Evolutionary conservation across 2,113 vertebrate species (phyloP).

Genomic region (Cygnus buccinator): DNA sequence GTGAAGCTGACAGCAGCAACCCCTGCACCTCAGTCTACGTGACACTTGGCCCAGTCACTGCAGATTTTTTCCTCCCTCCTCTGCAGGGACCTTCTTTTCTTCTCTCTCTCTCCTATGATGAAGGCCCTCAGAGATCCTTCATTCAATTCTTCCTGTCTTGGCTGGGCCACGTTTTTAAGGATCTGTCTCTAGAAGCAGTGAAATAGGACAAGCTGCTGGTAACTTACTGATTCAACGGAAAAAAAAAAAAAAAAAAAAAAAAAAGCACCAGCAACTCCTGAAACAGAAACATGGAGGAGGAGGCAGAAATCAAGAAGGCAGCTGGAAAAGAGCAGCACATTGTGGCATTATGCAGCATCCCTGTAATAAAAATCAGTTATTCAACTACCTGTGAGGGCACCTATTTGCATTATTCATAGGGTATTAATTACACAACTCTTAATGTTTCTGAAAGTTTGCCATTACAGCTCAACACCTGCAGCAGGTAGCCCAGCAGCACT

Average conservation of each 20-base stretch:
- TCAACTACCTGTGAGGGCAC: conserved; percentile 24
- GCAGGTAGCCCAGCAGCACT: not conserved
- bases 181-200: not conserved
- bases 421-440: conserved; percentile 30
- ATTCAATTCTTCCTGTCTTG: not conserved
- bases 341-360: not conserved
- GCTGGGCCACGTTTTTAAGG: not conserved
- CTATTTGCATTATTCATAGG: conserved; percentile 51
- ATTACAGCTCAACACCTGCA: conserved; percentile 41
- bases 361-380: conserved; percentile 39
- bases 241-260: not conserved
- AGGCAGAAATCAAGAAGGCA: not conserved
- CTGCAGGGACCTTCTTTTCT: not conserved
- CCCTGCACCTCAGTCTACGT: not conserved
- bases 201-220: rapidly evolving
- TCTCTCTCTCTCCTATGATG: not conserved
- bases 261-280: not conserved
- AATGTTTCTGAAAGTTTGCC: conserved; percentile 3
- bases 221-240: not conserved
- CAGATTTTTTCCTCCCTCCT: not conserved
- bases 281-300: not conserved
- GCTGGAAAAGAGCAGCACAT: not conserved
- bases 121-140: not conserved
- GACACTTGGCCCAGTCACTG: not conserved
- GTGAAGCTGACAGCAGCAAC: not conserved